A percentile compares a stretch with the other conserved stretches of the same genome.
phyloP scores from a whole-genome alignment of 1,140 invertebrate species.

The Bombus polaris region DNA sequence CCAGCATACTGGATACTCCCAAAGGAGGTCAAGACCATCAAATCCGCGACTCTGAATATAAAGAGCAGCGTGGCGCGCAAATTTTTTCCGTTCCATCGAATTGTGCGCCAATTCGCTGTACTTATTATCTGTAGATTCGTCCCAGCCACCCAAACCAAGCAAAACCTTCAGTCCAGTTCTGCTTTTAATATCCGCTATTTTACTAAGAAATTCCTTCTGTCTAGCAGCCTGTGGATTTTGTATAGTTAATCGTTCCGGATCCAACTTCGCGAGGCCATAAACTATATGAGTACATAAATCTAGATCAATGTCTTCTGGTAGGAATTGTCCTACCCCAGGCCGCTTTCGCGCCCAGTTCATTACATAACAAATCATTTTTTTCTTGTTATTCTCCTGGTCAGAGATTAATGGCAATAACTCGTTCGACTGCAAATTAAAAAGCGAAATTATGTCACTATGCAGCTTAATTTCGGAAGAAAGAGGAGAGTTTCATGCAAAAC shows the following conservation, averaged over 20 bases:
- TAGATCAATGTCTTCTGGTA: conserved; percentile 91
- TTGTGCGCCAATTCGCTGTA: conserved; percentile 90
- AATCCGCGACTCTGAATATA: conserved; percentile 90
- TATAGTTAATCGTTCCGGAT: conserved; percentile 88
- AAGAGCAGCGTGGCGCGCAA: conserved; percentile 86
- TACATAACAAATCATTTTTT: conserved; percentile 91
- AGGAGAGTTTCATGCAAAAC: neutral
- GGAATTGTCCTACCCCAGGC: conserved; percentile 90
- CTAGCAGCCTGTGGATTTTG: conserved; percentile 92
- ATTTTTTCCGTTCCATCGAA: conserved; percentile 85
- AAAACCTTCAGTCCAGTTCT: conserved; percentile 86
- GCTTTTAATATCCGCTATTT: conserved; percentile 80
- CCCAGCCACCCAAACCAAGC: conserved; percentile 93
- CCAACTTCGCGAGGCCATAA: conserved; percentile 93
- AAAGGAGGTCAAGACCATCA: conserved; percentile 92
- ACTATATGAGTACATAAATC: conserved; percentile 93
- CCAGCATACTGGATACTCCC: conserved; percentile 96
- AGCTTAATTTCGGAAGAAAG: neutral
- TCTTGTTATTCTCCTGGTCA: conserved; percentile 59
- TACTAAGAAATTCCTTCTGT: conserved; percentile 84
- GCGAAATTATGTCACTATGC: too few species aligned
- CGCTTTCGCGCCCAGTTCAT: conserved; percentile 94
- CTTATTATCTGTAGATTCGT: conserved; percentile 91
- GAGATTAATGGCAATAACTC: conserved; percentile 4
- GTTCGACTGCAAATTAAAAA: conserved; percentile 37